phyloP scores from a whole-genome alignment of 2,113 vertebrate species.

The Cyphomyrus plagiostoma region DNA sequence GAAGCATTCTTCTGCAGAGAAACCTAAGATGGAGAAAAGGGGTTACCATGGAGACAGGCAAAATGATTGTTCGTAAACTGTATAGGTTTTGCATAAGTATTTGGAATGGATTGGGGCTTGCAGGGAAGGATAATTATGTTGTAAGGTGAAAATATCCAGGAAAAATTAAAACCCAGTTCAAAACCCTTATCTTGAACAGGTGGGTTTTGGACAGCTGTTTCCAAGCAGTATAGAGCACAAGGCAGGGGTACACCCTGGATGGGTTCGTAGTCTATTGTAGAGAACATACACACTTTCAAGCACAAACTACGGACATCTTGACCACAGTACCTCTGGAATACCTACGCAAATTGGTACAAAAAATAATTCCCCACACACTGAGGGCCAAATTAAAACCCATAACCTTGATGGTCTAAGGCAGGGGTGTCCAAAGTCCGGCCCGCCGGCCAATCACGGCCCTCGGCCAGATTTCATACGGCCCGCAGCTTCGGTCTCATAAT shows the following conservation, averaged over 20 bases:
- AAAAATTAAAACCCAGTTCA: neutral
- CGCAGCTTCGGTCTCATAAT: too few relatives aligned
- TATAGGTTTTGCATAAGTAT: neutral
- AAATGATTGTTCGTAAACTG: neutral
- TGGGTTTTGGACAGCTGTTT: neutral
- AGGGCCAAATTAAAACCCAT: neutral
- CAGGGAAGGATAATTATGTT: neutral
- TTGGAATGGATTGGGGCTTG: neutral
- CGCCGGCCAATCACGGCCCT: too few relatives aligned
- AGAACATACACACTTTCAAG: neutral
- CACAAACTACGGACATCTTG: neutral
- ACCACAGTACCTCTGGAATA: neutral
- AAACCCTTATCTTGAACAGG: neutral
- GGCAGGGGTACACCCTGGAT: neutral
- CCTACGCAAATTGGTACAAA: neutral
- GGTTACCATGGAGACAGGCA: slow-evolving; percentile 13
- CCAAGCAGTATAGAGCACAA: neutral
- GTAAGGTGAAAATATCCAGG: neutral
- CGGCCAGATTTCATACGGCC: too few relatives aligned
- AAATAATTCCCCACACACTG: neutral
- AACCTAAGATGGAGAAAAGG: neutral
- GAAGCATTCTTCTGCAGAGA: neutral
- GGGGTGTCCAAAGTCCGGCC: too few relatives aligned
- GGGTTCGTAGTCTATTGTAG: neutral
- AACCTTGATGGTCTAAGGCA: neutral